A percentile compares a stretch with the other conserved stretches of the same genome.
Conservation (phyloP, 2,888 invertebrate genomes). For the Machimus rusticus region DNA sequence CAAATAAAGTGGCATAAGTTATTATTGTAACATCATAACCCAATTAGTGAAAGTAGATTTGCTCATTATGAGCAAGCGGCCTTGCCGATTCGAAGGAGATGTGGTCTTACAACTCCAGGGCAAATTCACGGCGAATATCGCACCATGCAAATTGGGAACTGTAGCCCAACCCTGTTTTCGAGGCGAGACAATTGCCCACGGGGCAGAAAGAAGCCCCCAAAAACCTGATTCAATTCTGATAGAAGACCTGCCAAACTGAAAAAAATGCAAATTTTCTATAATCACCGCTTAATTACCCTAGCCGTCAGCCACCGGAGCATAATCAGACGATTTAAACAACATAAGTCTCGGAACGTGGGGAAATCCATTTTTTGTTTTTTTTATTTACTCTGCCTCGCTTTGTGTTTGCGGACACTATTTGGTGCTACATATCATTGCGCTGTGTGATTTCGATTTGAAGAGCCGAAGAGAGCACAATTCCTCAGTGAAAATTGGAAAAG, state of each 20-base stretch:
- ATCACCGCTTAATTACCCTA: neutral
- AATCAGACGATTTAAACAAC: neutral
- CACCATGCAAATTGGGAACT: neutral
- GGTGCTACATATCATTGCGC: neutral
- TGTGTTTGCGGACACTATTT: neutral
- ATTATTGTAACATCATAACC: conserved; percentile 38
- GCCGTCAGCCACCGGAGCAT: neutral
- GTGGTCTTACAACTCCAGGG: neutral
- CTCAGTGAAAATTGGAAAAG: neutral
- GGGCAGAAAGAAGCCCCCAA: neutral
- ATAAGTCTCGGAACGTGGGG: neutral
- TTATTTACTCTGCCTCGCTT: neutral
- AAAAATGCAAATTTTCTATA: neutral
- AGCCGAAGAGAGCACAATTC: neutral
- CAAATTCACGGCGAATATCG: neutral
- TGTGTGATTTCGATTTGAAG: neutral
- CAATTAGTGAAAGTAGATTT: conserved; percentile 40
- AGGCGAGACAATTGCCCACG: neutral
- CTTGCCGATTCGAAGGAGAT: conserved; percentile 1
- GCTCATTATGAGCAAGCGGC: conserved; percentile 32
- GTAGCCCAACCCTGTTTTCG: neutral
- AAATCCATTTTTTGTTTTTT: neutral
- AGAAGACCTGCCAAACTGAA: neutral
- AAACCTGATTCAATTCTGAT: neutral
- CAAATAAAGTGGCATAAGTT: conserved; percentile 35